A percentile compares a stretch with the other conserved stretches of the same genome.
Evolutionary conservation across 2,888 invertebrate species (phyloP).

Genomic region (Icerya purchasi): DNA sequence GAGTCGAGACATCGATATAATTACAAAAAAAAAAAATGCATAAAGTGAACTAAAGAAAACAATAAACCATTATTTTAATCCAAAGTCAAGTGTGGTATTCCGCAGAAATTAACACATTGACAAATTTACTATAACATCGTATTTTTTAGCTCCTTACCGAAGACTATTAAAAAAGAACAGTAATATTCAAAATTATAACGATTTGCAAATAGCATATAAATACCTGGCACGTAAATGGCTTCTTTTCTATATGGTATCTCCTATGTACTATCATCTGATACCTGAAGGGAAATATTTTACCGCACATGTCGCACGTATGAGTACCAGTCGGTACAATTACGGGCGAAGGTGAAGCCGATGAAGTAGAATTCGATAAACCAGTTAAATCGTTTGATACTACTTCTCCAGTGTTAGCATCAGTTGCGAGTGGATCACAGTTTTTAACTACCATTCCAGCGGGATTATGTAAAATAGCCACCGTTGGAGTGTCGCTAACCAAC

Average conservation of each 20-base stretch:
- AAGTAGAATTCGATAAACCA: slow-evolving; percentile 8
- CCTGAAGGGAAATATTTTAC: slow-evolving; percentile 67
- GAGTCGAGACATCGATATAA: too few relatives aligned
- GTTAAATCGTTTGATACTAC: slow-evolving; percentile 5
- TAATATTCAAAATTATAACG: too few relatives aligned
- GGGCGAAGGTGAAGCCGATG: slow-evolving; percentile 21
- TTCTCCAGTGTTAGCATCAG: slow-evolving; percentile 1
- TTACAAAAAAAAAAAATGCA: too few relatives aligned
- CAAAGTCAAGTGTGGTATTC: not conserved
- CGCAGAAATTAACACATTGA: not conserved
- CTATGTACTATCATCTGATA: slow-evolving; percentile 69
- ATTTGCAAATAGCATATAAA: too few relatives aligned
- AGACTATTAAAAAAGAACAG: not conserved
- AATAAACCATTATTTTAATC: not conserved
- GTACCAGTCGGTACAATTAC: slow-evolving; percentile 27
- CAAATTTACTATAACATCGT: not conserved
- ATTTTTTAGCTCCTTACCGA: not conserved
- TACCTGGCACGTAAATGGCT: slow-evolving; percentile 50
- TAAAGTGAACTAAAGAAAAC: too few relatives aligned
- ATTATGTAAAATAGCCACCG: slow-evolving; percentile 10
- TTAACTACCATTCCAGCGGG: slow-evolving; percentile 8
- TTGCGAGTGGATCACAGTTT: slow-evolving; percentile 6
- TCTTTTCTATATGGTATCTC: slow-evolving; percentile 65
- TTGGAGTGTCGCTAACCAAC: slow-evolving; percentile 5
- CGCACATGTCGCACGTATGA: slow-evolving; percentile 64